A percentile compares a stretch with the other conserved stretches of the same genome.
Evolutionary conservation across 2,797 vertebrate genomes (phyloP).

Genomic region (Crocidura indochinensis): DNA sequence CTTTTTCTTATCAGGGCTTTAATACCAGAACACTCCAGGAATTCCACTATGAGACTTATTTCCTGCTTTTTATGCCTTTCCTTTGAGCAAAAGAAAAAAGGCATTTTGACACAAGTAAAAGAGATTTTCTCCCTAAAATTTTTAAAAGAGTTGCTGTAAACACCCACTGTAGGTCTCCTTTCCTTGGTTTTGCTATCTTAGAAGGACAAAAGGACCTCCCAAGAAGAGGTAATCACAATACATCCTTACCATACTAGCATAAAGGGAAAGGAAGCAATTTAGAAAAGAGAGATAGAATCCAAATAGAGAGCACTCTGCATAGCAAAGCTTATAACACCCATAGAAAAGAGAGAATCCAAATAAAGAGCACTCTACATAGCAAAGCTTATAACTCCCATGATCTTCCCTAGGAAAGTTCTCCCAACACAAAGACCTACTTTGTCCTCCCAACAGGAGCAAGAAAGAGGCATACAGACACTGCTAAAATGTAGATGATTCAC

Average conservation of each 20-base stretch:
- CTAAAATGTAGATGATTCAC: too few species aligned
- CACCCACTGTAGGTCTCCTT: background rate
- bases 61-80: background rate
- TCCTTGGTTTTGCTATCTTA: slow-evolving; percentile 27
- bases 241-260: slow-evolving; percentile 44
- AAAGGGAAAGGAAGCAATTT: slow-evolving; percentile 73
- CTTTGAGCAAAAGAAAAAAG: background rate
- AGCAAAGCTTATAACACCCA: background rate
- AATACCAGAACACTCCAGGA: background rate
- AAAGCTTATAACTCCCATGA: background rate
- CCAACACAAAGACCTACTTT: slow-evolving; percentile 37
- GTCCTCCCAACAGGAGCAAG: background rate
- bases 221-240: slow-evolving; percentile 67
- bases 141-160: background rate
- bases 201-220: slow-evolving; percentile 69
- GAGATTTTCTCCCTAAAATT: slow-evolving; percentile 38
- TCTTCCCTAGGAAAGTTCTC: background rate
- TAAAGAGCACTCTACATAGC: background rate
- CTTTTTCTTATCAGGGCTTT: background rate
- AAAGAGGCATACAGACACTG: background rate
- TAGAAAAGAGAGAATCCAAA: slow-evolving; percentile 34
- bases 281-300: slow-evolving; percentile 20
- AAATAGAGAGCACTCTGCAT: slow-evolving; percentile 26
- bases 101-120: background rate
- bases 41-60: background rate